phyloP scores from a whole-genome alignment of 2,888 invertebrate genomes.

The Carterocephalus palaemon region DNA sequence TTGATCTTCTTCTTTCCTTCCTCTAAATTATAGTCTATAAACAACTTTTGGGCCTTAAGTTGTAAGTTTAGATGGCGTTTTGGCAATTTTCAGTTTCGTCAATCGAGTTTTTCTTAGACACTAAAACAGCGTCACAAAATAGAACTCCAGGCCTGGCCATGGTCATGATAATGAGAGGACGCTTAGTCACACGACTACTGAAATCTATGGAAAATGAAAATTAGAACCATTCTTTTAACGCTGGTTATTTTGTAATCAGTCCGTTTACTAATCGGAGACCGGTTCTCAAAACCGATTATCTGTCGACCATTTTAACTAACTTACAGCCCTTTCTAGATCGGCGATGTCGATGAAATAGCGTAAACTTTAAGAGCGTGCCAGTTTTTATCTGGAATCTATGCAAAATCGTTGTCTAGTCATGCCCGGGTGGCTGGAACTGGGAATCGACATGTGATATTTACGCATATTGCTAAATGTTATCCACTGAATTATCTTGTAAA shows the following conservation, averaged over 20 bases:
- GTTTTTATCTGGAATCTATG: slow-evolving; percentile 23
- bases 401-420: slow-evolving; percentile 18
- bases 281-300: slow-evolving; percentile 1
- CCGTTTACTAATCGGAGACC: background rate
- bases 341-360: slow-evolving; percentile 13
- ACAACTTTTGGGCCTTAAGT: too few species aligned
- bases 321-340: slow-evolving; percentile 18
- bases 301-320: slow-evolving; percentile 15
- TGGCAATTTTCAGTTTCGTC: too few species aligned
- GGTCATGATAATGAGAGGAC: too few species aligned
- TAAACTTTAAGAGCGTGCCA: slow-evolving; percentile 16
- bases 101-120: too few species aligned
- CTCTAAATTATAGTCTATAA: too few species aligned
- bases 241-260: background rate
- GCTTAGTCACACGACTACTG: too few species aligned
- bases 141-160: too few species aligned
- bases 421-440: slow-evolving; percentile 10
- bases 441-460: slow-evolving; percentile 8
- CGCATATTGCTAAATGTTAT: background rate
- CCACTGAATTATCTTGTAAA: slow-evolving; percentile 2
- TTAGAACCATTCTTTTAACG: too few species aligned
- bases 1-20: too few species aligned
- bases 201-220: too few species aligned
- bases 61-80: too few species aligned
- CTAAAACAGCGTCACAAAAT: too few species aligned